Conservation (phyloP, 2,888 invertebrate species). For the Chloroclysta siterata region DNA sequence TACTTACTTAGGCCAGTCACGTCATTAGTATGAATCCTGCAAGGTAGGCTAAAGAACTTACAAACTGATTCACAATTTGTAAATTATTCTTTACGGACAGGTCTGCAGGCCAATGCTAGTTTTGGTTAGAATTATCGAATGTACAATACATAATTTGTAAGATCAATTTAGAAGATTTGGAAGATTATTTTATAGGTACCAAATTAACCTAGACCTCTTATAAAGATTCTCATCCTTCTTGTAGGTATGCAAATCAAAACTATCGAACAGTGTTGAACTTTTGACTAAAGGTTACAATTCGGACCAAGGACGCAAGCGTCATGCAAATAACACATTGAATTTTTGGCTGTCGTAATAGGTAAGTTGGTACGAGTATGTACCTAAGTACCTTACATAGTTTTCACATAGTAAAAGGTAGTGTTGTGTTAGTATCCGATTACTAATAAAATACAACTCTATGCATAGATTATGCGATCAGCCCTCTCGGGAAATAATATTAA, state of each 20-base stretch:
- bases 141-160: not conserved
- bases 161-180: too few species aligned
- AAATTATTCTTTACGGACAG: too few species aligned
- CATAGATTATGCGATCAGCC: constrained; percentile 53
- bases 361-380: too few species aligned
- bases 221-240: constrained; percentile 11
- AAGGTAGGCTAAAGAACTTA: too few species aligned
- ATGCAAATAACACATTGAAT: constrained; percentile 21
- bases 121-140: not conserved
- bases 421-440: not conserved
- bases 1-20: too few species aligned
- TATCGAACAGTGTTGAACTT: constrained; percentile 14
- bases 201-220: constrained; percentile 2
- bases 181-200: too few species aligned
- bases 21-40: too few species aligned
- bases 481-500: constrained; percentile 59
- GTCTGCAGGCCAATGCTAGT: too few species aligned
- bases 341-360: constrained; percentile 26
- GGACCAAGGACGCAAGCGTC: constrained; percentile 31
- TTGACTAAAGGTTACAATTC: constrained; percentile 27
- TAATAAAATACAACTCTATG: constrained; percentile 33
- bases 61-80: too few species aligned
- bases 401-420: not conserved
- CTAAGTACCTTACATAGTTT: too few species aligned
- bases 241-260: constrained; percentile 25